A percentile compares a stretch with the other conserved stretches of the same genome.
phyloP scores from a whole-genome alignment of 2,797 vertebrate species.

The Antrozous pallidus region DNA sequence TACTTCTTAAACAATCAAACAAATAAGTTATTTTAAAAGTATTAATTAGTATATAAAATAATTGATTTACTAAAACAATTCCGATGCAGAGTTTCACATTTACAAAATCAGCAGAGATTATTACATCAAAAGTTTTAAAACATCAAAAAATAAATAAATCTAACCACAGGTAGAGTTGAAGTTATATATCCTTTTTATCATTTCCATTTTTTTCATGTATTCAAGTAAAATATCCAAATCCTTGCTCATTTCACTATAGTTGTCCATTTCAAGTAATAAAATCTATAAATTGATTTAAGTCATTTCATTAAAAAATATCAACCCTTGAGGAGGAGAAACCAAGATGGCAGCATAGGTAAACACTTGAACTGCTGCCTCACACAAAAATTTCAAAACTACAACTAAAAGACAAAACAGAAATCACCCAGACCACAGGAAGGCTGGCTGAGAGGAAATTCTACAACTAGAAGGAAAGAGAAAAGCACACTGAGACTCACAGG shows the following conservation, averaged over 20 bases:
- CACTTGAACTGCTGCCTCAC: no score
- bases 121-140: not conserved
- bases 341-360: no score
- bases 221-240: conserved; percentile 4
- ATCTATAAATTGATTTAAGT: not conserved
- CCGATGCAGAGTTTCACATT: not conserved
- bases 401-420: no score
- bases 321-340: not conserved
- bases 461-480: no score
- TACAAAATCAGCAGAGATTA: not conserved
- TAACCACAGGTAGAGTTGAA: not conserved
- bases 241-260: not conserved
- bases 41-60: not conserved
- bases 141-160: not conserved
- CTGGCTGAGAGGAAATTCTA: no score
- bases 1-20: not conserved
- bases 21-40: not conserved
- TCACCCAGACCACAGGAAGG: no score
- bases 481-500: no score
- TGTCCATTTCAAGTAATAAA: conserved; percentile 22
- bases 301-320: not conserved
- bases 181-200: not conserved
- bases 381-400: no score
- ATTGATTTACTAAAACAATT: not conserved
- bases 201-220: not conserved